phyloP scores from a whole-genome alignment of 2,797 vertebrate species.

The Antrozous pallidus region DNA sequence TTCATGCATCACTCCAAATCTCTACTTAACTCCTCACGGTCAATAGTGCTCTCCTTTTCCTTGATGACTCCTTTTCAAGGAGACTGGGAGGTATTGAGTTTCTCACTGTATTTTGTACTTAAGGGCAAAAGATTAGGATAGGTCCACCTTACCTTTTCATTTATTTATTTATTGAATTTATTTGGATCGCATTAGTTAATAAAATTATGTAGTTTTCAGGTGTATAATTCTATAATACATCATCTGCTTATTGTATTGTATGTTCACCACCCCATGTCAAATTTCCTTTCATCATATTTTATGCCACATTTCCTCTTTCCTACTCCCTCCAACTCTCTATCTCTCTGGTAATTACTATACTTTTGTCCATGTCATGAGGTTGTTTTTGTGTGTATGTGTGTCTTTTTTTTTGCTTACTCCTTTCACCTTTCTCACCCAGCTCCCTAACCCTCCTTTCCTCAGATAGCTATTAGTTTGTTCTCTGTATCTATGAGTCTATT shows the following conservation, averaged over 20 bases:
- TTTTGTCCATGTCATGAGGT: background rate
- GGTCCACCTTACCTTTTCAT: background rate
- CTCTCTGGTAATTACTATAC: background rate
- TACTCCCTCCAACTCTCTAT: background rate
- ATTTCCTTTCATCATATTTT: background rate
- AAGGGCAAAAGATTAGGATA: background rate
- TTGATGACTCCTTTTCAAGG: conserved; percentile 8
- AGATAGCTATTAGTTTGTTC: background rate
- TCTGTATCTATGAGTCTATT: background rate
- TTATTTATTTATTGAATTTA: background rate
- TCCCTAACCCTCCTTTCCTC: background rate
- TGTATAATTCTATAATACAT: background rate
- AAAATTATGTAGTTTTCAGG: background rate
- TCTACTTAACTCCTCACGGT: conserved; percentile 1
- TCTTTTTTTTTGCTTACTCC: background rate
- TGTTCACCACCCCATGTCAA: background rate
- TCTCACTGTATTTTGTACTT: background rate
- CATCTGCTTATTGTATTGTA: background rate
- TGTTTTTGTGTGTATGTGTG: background rate
- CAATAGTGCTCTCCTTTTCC: background rate
- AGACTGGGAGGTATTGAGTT: background rate
- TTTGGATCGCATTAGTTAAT: background rate
- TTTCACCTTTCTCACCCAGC: background rate
- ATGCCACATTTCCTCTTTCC: background rate
- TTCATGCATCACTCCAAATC: background rate